These are phyloP conservation scores for Aproaerema taeniolella DNA, from an alignment of 2,888 invertebrate genomes.

Conservation along the genomic window DNA sequence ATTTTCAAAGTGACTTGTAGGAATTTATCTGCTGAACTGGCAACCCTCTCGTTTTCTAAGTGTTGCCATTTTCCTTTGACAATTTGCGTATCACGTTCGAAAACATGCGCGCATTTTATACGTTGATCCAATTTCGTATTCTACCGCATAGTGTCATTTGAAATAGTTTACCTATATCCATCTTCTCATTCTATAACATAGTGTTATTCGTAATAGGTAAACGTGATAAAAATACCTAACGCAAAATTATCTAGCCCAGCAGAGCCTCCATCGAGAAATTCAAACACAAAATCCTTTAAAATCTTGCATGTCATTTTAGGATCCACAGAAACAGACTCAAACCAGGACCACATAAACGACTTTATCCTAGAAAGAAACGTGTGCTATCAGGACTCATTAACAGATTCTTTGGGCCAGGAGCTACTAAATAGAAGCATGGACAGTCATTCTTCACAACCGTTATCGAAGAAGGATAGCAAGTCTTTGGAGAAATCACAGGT, in stretches of 20 bases:
- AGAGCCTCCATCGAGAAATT: too few relatives aligned
- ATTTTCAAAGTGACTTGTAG: constrained; percentile 82
- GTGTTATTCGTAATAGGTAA: too few relatives aligned
- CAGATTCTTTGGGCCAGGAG: constrained; percentile 65
- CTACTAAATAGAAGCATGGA: constrained; percentile 56
- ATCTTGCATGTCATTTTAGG: constrained; percentile 33
- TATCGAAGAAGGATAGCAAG: constrained; percentile 52
- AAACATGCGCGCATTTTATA: too few relatives aligned
- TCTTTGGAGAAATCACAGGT: constrained; percentile 44
- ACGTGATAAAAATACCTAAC: too few relatives aligned
- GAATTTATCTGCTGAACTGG: constrained; percentile 79
- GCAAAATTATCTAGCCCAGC: too few relatives aligned
- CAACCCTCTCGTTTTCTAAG: constrained; percentile 54
- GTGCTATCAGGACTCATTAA: constrained; percentile 69
- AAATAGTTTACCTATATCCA: too few relatives aligned
- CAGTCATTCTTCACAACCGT: constrained; percentile 42
- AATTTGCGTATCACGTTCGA: constrained; percentile 53
- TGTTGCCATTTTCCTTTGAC: constrained; percentile 60
- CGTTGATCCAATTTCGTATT: too few relatives aligned
- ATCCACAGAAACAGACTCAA: constrained; percentile 61
- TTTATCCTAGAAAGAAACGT: constrained; percentile 68
- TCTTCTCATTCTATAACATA: too few relatives aligned
- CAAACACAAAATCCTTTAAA: too few relatives aligned
- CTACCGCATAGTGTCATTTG: too few relatives aligned
- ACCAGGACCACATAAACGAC: constrained; percentile 64